Evolutionary conservation across 2,888 invertebrate genomes (phyloP).

Genomic region (Synanthedon formicaeformis): DNA sequence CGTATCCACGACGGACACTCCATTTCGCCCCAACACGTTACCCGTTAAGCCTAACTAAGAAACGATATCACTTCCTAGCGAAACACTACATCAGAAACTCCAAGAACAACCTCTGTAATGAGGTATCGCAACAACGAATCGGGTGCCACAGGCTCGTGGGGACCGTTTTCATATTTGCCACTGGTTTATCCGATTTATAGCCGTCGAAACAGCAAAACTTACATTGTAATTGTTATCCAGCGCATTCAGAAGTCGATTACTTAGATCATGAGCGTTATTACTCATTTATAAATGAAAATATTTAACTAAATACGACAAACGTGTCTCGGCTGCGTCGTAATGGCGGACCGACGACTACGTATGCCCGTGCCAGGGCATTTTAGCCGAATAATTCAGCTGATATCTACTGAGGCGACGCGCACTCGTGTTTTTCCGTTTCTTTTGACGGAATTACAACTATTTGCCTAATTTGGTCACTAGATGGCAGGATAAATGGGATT

Average conservation of each 20-base stretch:
- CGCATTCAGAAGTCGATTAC: conserved; percentile 95
- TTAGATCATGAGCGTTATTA: conserved; percentile 89
- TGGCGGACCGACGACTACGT: conserved; percentile 73
- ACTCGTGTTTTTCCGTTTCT: conserved; percentile 71
- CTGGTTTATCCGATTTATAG: conserved; percentile 46
- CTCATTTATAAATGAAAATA: conserved; percentile 80
- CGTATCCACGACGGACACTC: conserved; percentile 44
- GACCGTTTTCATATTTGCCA: conserved; percentile 61
- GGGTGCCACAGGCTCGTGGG: conserved; percentile 66
- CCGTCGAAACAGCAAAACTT: conserved; percentile 75
- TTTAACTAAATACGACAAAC: conserved; percentile 72
- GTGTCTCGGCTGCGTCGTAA: conserved; percentile 72
- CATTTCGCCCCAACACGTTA: conserved; percentile 17
- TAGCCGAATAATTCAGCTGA: conserved; percentile 73
- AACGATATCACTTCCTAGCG: conserved; percentile 12
- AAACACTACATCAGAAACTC: conserved; percentile 22
- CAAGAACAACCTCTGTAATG: conserved; percentile 46
- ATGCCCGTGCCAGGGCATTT: conserved; percentile 73
- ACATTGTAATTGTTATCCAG: conserved; percentile 98
- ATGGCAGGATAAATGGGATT: conserved; percentile 21
- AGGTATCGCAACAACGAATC: conserved; percentile 53
- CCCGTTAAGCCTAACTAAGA: neutral
- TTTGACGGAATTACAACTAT: conserved; percentile 51
- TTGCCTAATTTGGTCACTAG: conserved; percentile 26
- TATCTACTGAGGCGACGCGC: conserved; percentile 68